Percentiles rank a stretch among this genome's conserved stretches.
These are phyloP conservation scores for Polydrusus tereticollis DNA, from an alignment of 2,888 invertebrate species.

Conservation along the genomic window DNA sequence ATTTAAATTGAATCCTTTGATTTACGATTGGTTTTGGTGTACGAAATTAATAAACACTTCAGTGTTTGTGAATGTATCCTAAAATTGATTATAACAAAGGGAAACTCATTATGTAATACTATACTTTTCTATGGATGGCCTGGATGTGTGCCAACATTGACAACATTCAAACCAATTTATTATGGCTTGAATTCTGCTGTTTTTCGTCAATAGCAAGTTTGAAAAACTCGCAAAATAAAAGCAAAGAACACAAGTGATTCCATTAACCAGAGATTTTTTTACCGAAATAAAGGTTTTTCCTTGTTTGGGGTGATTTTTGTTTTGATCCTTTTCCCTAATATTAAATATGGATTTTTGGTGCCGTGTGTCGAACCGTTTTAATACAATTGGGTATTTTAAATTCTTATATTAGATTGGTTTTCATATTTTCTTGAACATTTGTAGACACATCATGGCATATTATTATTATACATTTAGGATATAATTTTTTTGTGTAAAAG, in stretches of 20 bases:
- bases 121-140: background rate
- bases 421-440: too few relatives aligned
- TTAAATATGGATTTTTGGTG: background rate
- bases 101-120: background rate
- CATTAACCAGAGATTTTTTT: background rate
- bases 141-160: background rate
- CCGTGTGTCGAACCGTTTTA: background rate
- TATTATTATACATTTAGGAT: too few relatives aligned
- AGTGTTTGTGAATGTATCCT: background rate
- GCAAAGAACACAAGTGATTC: slow-evolving; percentile 1
- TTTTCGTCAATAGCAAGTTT: background rate
- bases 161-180: background rate
- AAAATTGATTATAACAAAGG: background rate
- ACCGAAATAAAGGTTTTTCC: background rate
- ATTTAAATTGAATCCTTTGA: too few relatives aligned
- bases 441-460: too few relatives aligned
- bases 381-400: background rate
- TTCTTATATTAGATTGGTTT: background rate
- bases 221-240: background rate
- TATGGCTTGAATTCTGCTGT: background rate
- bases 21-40: too few relatives aligned
- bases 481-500: too few relatives aligned
- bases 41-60: background rate
- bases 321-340: background rate
- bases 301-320: background rate